Percentiles rank a stretch among this genome's conserved stretches.
Conservation (phyloP, 2,888 invertebrate genomes). For the Tetragonula carbonaria region DNA sequence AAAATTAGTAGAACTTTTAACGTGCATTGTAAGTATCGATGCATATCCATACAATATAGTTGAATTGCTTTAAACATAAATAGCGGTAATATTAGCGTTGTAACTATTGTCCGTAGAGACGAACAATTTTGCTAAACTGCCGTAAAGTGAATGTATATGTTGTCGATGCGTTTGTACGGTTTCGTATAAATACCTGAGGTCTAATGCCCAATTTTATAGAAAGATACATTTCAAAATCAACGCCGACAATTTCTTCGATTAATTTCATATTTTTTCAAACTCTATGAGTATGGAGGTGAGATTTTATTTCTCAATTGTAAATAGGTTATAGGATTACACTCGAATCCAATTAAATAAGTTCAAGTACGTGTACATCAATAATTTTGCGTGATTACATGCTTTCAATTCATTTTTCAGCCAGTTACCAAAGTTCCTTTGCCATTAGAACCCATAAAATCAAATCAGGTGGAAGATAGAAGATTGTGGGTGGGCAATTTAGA, state of each 20-base stretch:
- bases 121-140: constrained; percentile 51
- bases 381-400: background rate
- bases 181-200: constrained; percentile 53
- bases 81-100: constrained; percentile 10
- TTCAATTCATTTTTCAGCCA: constrained; percentile 58
- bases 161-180: constrained; percentile 42
- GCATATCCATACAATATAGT: background rate
- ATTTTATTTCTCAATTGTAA: background rate
- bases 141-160: constrained; percentile 37
- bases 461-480: constrained; percentile 88
- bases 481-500: constrained; percentile 98
- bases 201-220: constrained; percentile 45
- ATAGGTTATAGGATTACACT: constrained; percentile 43
- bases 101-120: constrained; percentile 32
- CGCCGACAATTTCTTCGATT: constrained; percentile 44
- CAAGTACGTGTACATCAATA: background rate
- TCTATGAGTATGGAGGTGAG: constrained; percentile 69
- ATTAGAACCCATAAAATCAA: constrained; percentile 86
- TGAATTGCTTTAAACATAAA: constrained; percentile 19
- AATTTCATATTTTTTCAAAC: constrained; percentile 47
- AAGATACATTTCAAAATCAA: constrained; percentile 47
- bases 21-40: constrained; percentile 7
- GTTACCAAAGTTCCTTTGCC: constrained; percentile 83
- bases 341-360: constrained; percentile 5
- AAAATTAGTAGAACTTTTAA: background rate